These are phyloP conservation scores for Thecophora atra DNA, from an alignment of 2,888 invertebrate genomes.

Conservation along the genomic window DNA sequence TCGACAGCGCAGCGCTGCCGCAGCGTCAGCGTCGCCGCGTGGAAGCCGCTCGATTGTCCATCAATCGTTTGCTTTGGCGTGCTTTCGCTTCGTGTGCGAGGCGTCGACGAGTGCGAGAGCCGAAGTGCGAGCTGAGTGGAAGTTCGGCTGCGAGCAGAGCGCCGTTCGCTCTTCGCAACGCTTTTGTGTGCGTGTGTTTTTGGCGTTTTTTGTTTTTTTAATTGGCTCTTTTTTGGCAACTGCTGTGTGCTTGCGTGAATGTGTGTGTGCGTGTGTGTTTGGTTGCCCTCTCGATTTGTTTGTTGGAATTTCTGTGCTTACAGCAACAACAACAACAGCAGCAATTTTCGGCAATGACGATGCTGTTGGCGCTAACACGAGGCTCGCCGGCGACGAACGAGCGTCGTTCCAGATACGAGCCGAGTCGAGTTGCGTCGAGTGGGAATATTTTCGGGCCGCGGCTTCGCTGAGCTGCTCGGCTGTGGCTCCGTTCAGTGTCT, in stretches of 20 bases:
- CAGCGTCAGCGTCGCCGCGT: neutral
- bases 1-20: no score
- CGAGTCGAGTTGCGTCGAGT: conserved; percentile 19
- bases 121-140: neutral
- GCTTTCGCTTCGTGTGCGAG: conserved; percentile 10
- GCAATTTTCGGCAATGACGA: neutral
- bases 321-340: neutral
- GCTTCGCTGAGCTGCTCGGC: conserved; percentile 36
- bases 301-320: conserved; percentile 37
- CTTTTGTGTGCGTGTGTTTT: conserved; percentile 3
- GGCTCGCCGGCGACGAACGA: neutral
- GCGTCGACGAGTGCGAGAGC: neutral
- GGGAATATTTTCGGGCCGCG: conserved; percentile 40
- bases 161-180: no score
- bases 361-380: conserved; percentile 14
- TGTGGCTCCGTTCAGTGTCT: conserved; percentile 57
- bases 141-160: neutral
- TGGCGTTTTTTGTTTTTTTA: neutral
- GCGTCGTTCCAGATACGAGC: neutral
- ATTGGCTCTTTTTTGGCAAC: neutral
- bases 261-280: conserved; percentile 11
- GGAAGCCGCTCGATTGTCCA: conserved; percentile 8
- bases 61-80: neutral
- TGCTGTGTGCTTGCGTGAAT: neutral
- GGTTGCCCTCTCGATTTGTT: conserved; percentile 35